Percentiles rank a stretch among this genome's conserved stretches.
phyloP scores from a whole-genome alignment of 2,113 vertebrate genomes.

The Tautogolabrus adspersus region DNA sequence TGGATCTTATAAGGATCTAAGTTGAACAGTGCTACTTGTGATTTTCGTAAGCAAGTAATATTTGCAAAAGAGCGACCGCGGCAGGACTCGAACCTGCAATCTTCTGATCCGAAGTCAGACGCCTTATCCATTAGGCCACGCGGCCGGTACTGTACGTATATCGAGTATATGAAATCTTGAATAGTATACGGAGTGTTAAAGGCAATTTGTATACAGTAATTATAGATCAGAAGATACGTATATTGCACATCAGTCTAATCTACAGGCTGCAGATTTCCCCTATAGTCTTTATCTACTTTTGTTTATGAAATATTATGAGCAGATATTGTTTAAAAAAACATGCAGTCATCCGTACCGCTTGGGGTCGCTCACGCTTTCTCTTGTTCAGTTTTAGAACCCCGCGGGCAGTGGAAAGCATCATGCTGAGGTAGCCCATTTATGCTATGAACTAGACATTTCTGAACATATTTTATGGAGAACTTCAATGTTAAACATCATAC shows the following conservation, averaged over 20 bases:
- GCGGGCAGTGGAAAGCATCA: background rate
- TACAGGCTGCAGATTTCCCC: too few relatives aligned
- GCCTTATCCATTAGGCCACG: conserved; percentile 89
- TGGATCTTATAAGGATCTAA: too few relatives aligned
- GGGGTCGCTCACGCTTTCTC: conserved; percentile 37
- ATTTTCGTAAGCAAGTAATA: background rate
- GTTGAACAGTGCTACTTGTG: too few relatives aligned
- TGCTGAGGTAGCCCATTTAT: background rate
- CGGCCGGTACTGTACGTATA: conserved; percentile 53
- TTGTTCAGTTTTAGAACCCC: background rate
- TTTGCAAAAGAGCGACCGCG: conserved; percentile 70
- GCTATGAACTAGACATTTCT: background rate
- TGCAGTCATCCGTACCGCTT: conserved; percentile 57
- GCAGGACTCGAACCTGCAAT: conserved; percentile 90
- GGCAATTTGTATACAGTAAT: too few relatives aligned
- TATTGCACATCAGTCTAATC: too few relatives aligned
- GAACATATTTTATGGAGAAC: background rate
- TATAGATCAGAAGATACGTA: too few relatives aligned
- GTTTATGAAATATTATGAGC: too few relatives aligned
- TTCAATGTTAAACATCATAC: background rate
- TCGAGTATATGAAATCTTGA: too few relatives aligned
- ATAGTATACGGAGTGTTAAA: too few relatives aligned
- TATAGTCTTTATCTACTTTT: too few relatives aligned
- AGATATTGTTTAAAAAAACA: too few relatives aligned
- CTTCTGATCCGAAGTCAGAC: conserved; percentile 89